phyloP scores from a whole-genome alignment of 2,113 vertebrate species.

The Cygnus buccinator region DNA sequence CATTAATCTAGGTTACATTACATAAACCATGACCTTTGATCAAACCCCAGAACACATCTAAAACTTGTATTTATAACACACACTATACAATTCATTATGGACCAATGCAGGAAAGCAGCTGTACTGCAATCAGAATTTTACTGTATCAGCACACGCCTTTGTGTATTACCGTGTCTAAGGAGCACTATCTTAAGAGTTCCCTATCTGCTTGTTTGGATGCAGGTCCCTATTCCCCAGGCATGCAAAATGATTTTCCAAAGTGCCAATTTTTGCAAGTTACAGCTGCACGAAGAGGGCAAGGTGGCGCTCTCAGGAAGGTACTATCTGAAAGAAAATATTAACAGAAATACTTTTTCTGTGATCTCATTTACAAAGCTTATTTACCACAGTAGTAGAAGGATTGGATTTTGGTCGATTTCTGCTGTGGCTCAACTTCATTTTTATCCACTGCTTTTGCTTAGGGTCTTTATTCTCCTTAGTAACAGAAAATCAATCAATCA shows the following conservation, averaged over 20 bases:
- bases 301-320: background rate
- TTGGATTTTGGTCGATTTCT: background rate
- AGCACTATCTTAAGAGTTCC: background rate
- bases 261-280: background rate
- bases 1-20: too few relatives aligned
- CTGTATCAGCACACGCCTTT: background rate
- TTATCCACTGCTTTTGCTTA: background rate
- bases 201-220: background rate
- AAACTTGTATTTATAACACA: background rate
- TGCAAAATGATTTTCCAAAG: background rate
- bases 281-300: background rate
- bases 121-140: background rate
- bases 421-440: background rate
- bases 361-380: too few relatives aligned
- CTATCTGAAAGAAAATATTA: background rate
- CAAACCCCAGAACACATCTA: background rate
- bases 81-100: background rate
- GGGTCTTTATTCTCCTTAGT: too few relatives aligned
- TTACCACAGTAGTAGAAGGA: background rate
- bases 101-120: background rate
- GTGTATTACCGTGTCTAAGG: background rate
- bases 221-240: background rate
- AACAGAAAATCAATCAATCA: too few relatives aligned
- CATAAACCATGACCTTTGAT: too few relatives aligned
- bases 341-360: background rate